Conservation (phyloP, 2,797 vertebrate species). For the Cossypha polioptera region DNA sequence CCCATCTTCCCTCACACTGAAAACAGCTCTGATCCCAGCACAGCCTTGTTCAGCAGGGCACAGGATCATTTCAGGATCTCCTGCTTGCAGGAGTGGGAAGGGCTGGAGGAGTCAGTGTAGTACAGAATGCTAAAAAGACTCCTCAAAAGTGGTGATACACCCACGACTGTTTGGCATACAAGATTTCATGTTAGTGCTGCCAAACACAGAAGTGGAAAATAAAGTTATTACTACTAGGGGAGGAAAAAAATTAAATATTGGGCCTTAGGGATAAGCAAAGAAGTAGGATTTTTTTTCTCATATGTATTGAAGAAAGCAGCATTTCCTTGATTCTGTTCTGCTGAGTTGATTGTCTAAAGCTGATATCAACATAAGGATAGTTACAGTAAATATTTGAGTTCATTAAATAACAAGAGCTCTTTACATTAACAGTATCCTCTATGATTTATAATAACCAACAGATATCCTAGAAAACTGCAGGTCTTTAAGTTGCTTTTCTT, state of each 20-base stretch:
- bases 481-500: slow-evolving; percentile 42
- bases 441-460: neutral
- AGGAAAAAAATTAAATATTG: neutral
- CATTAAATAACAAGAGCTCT: neutral
- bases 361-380: slow-evolving; percentile 33
- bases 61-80: neutral
- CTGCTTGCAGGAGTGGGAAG: slow-evolving; percentile 4
- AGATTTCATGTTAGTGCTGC: neutral
- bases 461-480: slow-evolving; percentile 15
- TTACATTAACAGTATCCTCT: neutral
- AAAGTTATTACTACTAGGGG: neutral
- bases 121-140: neutral
- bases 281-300: neutral
- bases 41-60: neutral
- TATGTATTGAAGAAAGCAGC: slow-evolving; percentile 47
- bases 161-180: neutral
- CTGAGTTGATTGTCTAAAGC: slow-evolving; percentile 73
- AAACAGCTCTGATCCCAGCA: neutral
- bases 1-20: neutral
- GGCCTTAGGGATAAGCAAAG: slow-evolving; percentile 13
- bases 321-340: slow-evolving; percentile 36
- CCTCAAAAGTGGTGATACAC: neutral
- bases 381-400: slow-evolving; percentile 14
- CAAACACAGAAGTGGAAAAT: slow-evolving; percentile 1
- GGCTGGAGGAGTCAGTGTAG: neutral